Evolutionary conservation across 2,113 vertebrate species (phyloP), one percentile per base, ranked within the genome.

Genomic region (Hyaena hyaena): DNA sequence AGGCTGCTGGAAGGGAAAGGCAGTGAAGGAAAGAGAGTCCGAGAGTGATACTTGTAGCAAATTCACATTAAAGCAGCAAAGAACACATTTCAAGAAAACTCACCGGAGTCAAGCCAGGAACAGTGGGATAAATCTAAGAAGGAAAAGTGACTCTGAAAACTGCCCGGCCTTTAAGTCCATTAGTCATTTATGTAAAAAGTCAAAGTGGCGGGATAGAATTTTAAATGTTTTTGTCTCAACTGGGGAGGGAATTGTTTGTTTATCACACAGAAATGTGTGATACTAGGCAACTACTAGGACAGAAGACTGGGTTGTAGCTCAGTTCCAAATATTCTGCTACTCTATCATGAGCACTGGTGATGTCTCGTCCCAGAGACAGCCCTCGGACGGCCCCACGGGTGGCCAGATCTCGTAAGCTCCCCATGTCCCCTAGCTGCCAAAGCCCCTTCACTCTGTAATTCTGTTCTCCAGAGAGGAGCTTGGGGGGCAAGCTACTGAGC

Each of bases 391-490:
- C 11, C 11, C 66, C 65, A 10, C 15, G 0, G 0, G 2, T 0
- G 1, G 8, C 39, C 28, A 19, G 68, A 17, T 23, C 14, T 31
- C 1, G 1, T 3, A 1, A 11, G 24, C 69, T 53, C 3, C 68
- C 43, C 0, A 0, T 19, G 14, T 26, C 26, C 61, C 21, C 12
- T 10, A 4, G 28, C 28, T 58, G 16, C 88, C 66, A 33, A 63
- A 53, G 39, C 45, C 5, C 50, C 24, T n/a, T 23, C 45, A 45
- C 19, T 31, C 68, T 35, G 4, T 48, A 58, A 53, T 58, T 77
- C 77, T 80, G 65, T 26, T 93, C 12, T 93, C 88, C 71, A 79
- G n/a, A 88, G 24, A 83, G 80, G 12, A n/a, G 16, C 43, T 45
- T 61, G 28, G 45, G 83, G 45, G 53, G 58, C 26, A 35, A 33